Percentiles rank a stretch among this genome's conserved stretches.
These are phyloP conservation scores for Fukomys damarensis DNA, from an alignment of 2,113 vertebrate species.

Conservation along the genomic window DNA sequence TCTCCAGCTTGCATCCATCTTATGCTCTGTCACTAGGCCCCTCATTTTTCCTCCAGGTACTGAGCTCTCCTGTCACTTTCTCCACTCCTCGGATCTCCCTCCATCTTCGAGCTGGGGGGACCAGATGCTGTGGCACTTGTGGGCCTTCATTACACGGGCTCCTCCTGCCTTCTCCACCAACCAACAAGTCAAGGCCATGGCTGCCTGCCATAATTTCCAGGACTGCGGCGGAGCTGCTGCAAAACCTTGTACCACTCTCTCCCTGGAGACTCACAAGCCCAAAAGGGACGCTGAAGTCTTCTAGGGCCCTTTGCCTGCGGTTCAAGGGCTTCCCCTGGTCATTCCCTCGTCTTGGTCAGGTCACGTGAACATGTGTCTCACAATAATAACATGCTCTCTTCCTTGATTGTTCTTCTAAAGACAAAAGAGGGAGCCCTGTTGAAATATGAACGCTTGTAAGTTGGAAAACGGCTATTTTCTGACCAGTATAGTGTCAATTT, in stretches of 20 bases:
- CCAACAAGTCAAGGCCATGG: not conserved
- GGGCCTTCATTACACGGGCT: not conserved
- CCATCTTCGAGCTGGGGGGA: not conserved
- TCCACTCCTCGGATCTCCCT: not conserved
- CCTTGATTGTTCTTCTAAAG: not conserved
- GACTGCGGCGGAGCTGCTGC: not conserved
- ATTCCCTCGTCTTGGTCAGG: not conserved
- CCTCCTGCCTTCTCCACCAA: not conserved
- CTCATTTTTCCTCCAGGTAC: not conserved
- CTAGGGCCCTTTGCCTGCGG: not conserved
- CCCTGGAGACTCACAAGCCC: not conserved
- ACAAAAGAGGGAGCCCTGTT: not conserved
- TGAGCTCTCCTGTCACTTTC: not conserved
- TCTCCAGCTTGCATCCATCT: conserved; percentile 10
- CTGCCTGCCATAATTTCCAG: conserved; percentile 51
- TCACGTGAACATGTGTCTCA: not conserved
- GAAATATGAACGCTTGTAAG: not conserved
- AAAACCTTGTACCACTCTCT: not conserved
- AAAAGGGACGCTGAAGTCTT: not conserved
- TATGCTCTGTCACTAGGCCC: not conserved
- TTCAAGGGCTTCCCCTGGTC: not conserved
- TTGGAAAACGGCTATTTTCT: not conserved
- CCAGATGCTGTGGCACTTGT: not conserved
- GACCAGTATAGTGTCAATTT: not conserved
- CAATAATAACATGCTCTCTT: not conserved